Evolutionary conservation across 2,113 vertebrate genomes (phyloP).

Genomic region (Albula glossodonta): DNA sequence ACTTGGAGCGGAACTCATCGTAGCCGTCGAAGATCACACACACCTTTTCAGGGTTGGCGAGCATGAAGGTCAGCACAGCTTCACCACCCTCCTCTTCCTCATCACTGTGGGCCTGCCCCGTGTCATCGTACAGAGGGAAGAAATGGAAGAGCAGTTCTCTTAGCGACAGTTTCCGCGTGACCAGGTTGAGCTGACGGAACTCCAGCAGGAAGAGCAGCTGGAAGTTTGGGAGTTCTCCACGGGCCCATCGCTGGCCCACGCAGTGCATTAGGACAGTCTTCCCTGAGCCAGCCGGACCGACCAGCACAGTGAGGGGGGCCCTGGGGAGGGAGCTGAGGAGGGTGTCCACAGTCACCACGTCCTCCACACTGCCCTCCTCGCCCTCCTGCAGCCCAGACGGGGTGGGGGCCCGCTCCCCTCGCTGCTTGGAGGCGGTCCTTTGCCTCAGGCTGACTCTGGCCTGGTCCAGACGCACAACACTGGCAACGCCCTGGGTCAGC

Average conservation of each 20-base stretch:
- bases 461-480: slow-evolving; percentile 54
- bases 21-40: slow-evolving; percentile 89
- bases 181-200: slow-evolving; percentile 83
- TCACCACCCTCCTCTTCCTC: slow-evolving; percentile 46
- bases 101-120: slow-evolving; percentile 21
- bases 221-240: slow-evolving; percentile 69
- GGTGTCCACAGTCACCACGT: slow-evolving; percentile 62
- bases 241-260: slow-evolving; percentile 79
- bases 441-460: slow-evolving; percentile 68
- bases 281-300: slow-evolving; percentile 82
- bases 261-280: slow-evolving; percentile 79
- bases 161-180: slow-evolving; percentile 69
- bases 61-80: slow-evolving; percentile 71
- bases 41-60: slow-evolving; percentile 66
- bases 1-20: slow-evolving; percentile 75
- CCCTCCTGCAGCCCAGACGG: slow-evolving; percentile 31
- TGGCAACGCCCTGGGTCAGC: slow-evolving; percentile 41
- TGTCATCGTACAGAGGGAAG: slow-evolving; percentile 60
- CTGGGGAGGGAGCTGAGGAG: slow-evolving; percentile 60
- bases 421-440: slow-evolving; percentile 42
- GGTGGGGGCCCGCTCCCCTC: slow-evolving; percentile 32
- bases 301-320: slow-evolving; percentile 67
- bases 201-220: slow-evolving; percentile 82
- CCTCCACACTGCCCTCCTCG: slow-evolving; percentile 59
- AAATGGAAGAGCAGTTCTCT: slow-evolving; percentile 80